A percentile compares a stretch with the other conserved stretches of the same genome.
These are phyloP conservation scores for Oeneis ivallda DNA, from an alignment of 2,888 invertebrate species.

Conservation along the genomic window DNA sequence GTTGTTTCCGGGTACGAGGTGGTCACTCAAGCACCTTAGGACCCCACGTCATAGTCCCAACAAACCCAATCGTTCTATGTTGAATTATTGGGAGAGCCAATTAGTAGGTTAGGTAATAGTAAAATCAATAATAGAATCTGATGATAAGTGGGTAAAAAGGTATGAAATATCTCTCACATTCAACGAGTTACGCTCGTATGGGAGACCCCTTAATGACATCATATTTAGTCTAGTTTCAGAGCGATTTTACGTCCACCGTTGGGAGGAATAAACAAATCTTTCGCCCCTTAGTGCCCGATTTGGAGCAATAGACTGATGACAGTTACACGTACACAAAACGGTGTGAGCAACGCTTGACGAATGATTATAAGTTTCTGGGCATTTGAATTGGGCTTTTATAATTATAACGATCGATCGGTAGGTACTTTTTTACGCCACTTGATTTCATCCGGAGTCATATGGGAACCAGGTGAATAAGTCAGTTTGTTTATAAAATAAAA, in stretches of 20 bases:
- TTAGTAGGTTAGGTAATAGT: no score
- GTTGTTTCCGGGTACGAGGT: no score
- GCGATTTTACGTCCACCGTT: conserved; percentile 43
- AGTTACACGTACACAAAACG: neutral
- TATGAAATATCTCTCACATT: no score
- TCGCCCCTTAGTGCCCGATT: conserved; percentile 17
- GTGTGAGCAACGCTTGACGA: conserved; percentile 9
- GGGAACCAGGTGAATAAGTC: neutral
- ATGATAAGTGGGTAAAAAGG: no score
- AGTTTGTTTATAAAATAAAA: neutral
- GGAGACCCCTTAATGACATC: conserved; percentile 48
- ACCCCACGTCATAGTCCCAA: no score
- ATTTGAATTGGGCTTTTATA: conserved; percentile 8
- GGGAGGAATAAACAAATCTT: conserved; percentile 20
- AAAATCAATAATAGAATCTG: no score
- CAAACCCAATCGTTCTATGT: no score
- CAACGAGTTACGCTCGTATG: no score
- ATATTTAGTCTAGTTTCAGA: conserved; percentile 54
- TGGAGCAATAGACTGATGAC: conserved; percentile 17
- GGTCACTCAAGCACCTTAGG: no score
- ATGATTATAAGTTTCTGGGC: conserved; percentile 12
- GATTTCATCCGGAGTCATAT: neutral
- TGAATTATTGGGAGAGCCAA: no score
- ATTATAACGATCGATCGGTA: conserved; percentile 2
- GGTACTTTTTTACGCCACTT: neutral